Conservation (phyloP, 2,888 invertebrate species). For the Nomada fucata region DNA sequence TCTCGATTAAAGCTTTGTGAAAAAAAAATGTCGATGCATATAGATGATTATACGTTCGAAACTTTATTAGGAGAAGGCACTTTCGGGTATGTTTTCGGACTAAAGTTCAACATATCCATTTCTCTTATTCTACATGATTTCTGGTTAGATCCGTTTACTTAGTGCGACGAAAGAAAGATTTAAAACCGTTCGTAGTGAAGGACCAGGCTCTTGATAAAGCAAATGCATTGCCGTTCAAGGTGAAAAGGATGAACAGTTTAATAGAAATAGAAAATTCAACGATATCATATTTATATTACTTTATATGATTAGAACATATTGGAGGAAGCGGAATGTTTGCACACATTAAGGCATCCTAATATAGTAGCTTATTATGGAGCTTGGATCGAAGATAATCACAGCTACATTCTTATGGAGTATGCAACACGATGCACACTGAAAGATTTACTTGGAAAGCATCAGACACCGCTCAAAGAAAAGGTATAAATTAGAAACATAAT, state of each 20-base stretch:
- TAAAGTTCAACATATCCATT: background rate
- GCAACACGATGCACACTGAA: slow-evolving; percentile 91
- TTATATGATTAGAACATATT: slow-evolving; percentile 48
- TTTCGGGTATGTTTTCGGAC: slow-evolving; percentile 71
- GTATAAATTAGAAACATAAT: slow-evolving; percentile 54
- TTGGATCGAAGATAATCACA: slow-evolving; percentile 76
- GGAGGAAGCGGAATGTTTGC: slow-evolving; percentile 77
- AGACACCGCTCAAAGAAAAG: slow-evolving; percentile 74
- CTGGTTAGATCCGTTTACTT: slow-evolving; percentile 73
- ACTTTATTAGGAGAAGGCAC: slow-evolving; percentile 73
- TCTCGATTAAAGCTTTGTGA: background rate
- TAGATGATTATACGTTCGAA: slow-evolving; percentile 69
- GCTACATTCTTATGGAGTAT: slow-evolving; percentile 93
- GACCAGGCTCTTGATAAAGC: slow-evolving; percentile 67
- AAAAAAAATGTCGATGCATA: slow-evolving; percentile 38
- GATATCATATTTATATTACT: background rate
- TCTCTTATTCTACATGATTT: slow-evolving; percentile 14
- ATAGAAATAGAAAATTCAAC: background rate
- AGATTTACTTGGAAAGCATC: slow-evolving; percentile 87
- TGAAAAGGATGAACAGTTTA: slow-evolving; percentile 22
- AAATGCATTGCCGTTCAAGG: slow-evolving; percentile 65
- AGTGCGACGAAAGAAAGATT: slow-evolving; percentile 74
- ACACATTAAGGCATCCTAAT: slow-evolving; percentile 80
- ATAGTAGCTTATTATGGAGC: slow-evolving; percentile 79
- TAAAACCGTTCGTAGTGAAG: slow-evolving; percentile 77